These are phyloP conservation scores for Columbina picui DNA, from an alignment of 2,113 vertebrate species.

Conservation along the genomic window DNA sequence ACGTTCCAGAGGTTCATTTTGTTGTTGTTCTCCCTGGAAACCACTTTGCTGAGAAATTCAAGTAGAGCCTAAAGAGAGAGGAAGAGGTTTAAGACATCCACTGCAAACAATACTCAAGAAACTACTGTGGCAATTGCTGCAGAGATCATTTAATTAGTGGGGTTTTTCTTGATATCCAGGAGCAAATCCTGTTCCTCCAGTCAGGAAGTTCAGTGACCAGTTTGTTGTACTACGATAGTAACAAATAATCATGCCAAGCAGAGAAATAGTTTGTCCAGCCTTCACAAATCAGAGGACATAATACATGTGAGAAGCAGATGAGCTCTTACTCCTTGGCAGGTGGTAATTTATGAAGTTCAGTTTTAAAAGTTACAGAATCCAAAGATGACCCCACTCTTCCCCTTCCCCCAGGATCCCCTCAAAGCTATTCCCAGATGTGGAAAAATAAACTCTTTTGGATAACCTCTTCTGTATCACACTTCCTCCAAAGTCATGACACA, in stretches of 20 bases:
- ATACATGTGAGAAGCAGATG: not conserved
- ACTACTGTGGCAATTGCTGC: not conserved
- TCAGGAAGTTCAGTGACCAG: not conserved
- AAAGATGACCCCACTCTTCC: not conserved
- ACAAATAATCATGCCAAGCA: not conserved
- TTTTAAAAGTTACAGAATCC: not conserved
- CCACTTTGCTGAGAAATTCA: constrained; percentile 89
- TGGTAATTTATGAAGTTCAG: not conserved
- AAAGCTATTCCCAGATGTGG: not conserved
- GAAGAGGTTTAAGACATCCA: not conserved
- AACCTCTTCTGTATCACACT: not conserved
- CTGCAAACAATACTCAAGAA: not conserved
- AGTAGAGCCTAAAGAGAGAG: constrained; percentile 79
- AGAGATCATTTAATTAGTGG: not conserved
- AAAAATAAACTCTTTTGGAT: not conserved
- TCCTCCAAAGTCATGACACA: not conserved
- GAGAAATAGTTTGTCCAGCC: not conserved
- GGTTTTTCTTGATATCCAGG: not conserved
- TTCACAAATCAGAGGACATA: not conserved
- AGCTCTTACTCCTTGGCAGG: not conserved
- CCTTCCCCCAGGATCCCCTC: not conserved
- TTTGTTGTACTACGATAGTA: not conserved
- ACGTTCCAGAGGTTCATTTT: constrained; percentile 94
- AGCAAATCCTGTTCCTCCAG: not conserved
- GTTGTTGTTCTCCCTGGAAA: constrained; percentile 84